Evolutionary conservation across 2,888 invertebrate species (phyloP), one percentile per base, ranked within the genome.

Genomic region (Tenthredo scrophulariae): DNA sequence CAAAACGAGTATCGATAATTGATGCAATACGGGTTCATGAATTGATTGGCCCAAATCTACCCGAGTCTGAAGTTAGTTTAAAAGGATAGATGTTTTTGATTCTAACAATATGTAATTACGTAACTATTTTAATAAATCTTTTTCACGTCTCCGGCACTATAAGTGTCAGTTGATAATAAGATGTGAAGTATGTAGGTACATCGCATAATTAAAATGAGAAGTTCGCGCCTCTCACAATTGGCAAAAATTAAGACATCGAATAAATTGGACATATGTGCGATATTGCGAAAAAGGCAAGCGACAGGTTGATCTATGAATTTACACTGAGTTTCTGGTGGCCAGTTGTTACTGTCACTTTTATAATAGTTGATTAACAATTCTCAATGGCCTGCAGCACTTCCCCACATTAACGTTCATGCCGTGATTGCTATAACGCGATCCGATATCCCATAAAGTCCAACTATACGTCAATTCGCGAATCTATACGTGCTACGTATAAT

Each of bases 351-450:
- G 50, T 77, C 50, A 77, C 26, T 26, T 77, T 54, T 77, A 15
- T 77, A 77, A 77, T 54, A 54, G 54, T 33, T 54, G 54, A 54
- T 77, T 54, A 77, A 33, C n/a, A 77, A 77, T 77, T 77, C 77
- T 77, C 9, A 77, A 2, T n/a, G 18, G 33, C 67, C n/a, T 9
- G 43, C 74, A 40, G 43, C 26, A 40, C 74, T 22, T 33, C 46
- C 40, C 50, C 54, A 18, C 18, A 29, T 26, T 50, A 29, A 77
- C 77, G 77, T 77, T 33, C 18, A 37, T 9, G 77, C 33, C n/a
- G 15, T 26, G 10, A 50, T 72, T 72, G 22, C 26, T 50, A 50
- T 50, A 50, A 29, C 50, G 54, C 26, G 33, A 77, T 54, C 7
- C 29, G 3, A 33, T 9, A 77, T 77, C 3, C 50, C 15, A 77